Evolutionary conservation across 2,888 invertebrate species (phyloP).

Genomic region (Apomyelois bistriatella): DNA sequence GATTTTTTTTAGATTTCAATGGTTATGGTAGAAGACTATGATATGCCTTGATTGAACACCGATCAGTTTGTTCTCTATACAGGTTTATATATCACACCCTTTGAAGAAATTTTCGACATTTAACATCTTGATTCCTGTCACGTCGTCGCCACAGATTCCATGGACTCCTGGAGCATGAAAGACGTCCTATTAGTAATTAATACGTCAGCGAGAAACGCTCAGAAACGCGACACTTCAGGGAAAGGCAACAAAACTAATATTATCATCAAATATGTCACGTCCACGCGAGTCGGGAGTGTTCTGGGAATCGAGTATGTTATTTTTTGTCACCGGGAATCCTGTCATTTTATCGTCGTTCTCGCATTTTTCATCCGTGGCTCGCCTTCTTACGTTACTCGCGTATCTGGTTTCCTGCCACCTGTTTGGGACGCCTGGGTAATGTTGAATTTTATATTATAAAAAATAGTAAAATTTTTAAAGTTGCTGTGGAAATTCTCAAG

Average conservation of each 20-base stretch:
- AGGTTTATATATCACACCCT: not conserved
- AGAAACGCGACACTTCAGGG: constrained; percentile 52
- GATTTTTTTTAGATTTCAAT: no score
- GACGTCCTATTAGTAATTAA: constrained; percentile 56
- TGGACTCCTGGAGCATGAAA: constrained; percentile 18
- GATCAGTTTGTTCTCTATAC: not conserved
- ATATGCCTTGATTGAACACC: no score
- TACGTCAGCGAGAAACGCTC: constrained; percentile 47
- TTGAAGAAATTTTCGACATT: not conserved
- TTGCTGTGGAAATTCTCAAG: no score
- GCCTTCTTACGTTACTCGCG: constrained; percentile 38
- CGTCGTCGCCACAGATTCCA: constrained; percentile 3
- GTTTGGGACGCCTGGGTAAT: constrained; percentile 29
- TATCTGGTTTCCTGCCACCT: constrained; percentile 51
- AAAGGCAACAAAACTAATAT: constrained; percentile 64
- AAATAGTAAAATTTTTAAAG: not conserved
- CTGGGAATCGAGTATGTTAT: constrained; percentile 47
- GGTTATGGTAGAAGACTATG: no score
- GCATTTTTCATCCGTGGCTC: constrained; percentile 41
- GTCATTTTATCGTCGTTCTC: constrained; percentile 48
- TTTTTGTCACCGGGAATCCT: constrained; percentile 42
- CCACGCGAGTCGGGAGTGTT: constrained; percentile 46
- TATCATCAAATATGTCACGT: constrained; percentile 71
- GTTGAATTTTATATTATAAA: constrained; percentile 4
- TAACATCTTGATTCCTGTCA: not conserved